Evolutionary conservation across 2,113 vertebrate species (phyloP), one percentile per base, ranked within the genome.

Genomic region (Ammospiza caudacuta): DNA sequence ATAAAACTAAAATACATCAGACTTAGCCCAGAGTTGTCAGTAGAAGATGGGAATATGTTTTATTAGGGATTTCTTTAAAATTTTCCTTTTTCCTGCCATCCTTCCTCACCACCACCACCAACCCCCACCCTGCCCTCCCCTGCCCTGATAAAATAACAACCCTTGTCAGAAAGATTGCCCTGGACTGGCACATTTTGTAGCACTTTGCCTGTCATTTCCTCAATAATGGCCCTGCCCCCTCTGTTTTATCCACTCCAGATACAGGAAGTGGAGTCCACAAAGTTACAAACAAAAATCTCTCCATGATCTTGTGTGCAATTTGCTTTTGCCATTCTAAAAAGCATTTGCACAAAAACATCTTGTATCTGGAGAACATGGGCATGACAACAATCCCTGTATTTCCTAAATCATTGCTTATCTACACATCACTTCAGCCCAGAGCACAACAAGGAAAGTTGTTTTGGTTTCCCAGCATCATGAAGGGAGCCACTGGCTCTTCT

Each of bases 71-170:
- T 87, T 83, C 35, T 75, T 75, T 37, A 54, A 73, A 61, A 62
- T 59, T 14, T 67, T 63, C 9, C 6, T 69, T 86, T 58, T 73
- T 57, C 46, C 18, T 61, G 9, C 18, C 21, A 67, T 67, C 39
- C 4, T 67, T 11, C 22, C 28, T 69, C 37, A 59, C 11, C 8
- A 66, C 12, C 10, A 41, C 2, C 29, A 54, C 11, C 41, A 46
- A 2, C 4, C 15, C 5, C 4, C 6, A 12, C 11, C 9, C 9
- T 58, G 46, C 7, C 22, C 2, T 25, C 9, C 9, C 15, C 22
- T 37, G 5, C 15, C 39, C 41, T 41, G 24, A 9, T 14, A 6
- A 12, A 22, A 31, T 25, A 55, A 29, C 22, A n/a, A 1, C 15
- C 37, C 13, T 43, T 84, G 20, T 66, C 55, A 83, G 72, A 66